Base-by-base conservation (phyloP, 2,113 vertebrate species). In the Serilophus lunatus region DNA sequence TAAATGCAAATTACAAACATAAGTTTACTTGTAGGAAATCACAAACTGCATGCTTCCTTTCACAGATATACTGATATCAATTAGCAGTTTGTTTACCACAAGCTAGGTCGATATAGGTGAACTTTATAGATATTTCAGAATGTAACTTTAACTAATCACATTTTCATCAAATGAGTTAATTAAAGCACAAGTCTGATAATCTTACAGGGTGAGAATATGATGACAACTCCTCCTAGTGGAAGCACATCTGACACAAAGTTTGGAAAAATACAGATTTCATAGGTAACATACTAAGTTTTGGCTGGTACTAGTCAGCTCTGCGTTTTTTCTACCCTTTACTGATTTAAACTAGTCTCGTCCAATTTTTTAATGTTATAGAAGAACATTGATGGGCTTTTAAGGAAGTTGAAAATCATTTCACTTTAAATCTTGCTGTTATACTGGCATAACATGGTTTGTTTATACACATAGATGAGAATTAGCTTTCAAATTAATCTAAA, bases 211-310 rank as follows among this genome's bases (percentile, higher is more conserved):
- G 80, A 86, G 54, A 15, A 57, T 50, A 90, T 36, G 40, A 75
- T 85, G 65, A 84, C 40, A 94, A 82, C 78, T 78, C 84, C 90
- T 92, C 95, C 90, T 93, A 87, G 84, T 88, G 85, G 85, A 82
- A 83, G 28, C 42, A 68, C 12, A 70, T 53, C 49, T 47, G 40
- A 69, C 31, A 59, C 3, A 56, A 61, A 93, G 80, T 40, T 61
- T 13, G 79, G 42, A 64, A 82, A 64, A 79, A 42, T 3, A 45
- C 2, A 47, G 18, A 45, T 86, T 86, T 83, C 50, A 40, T 45
- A 40, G 22, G 13, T 64, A 24, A 50, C 51, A 45, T 18, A 45
- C 33, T 15, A 77, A 20, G 24, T 10, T 88, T 93, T 72, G 82
- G 20, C 50, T 70, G 16, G 38, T 51, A 65, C 17, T 6, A 5